These are phyloP conservation scores for Peromyscus polionotus DNA, from an alignment of 2,113 vertebrate species.

Conservation along the genomic window DNA sequence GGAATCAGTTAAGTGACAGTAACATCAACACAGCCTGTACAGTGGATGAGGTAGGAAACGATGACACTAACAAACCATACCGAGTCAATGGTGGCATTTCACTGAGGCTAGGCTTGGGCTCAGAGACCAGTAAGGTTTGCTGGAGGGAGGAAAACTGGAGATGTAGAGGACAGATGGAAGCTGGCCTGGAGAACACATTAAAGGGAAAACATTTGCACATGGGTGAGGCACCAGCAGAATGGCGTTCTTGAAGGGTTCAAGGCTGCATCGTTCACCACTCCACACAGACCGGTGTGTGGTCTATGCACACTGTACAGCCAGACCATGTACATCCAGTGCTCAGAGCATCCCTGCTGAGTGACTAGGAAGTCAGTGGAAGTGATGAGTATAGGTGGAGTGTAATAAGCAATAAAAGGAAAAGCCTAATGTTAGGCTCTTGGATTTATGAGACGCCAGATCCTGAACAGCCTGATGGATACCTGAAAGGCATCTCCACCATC, in stretches of 20 bases:
- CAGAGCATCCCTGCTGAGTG: background rate
- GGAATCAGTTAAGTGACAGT: background rate
- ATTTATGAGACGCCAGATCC: background rate
- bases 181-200: background rate
- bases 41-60: background rate
- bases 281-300: background rate
- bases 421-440: background rate
- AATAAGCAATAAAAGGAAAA: background rate
- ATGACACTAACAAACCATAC: background rate
- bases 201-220: background rate
- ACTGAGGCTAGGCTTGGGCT: background rate
- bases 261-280: background rate
- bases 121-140: background rate
- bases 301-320: too few relatives aligned
- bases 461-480: fast-evolving
- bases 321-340: background rate
- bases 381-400: background rate
- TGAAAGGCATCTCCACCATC: background rate
- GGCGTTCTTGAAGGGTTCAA: background rate
- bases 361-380: background rate
- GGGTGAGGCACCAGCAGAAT: background rate
- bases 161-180: background rate
- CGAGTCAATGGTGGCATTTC: background rate
- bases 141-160: background rate
- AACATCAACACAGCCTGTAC: background rate